Base-by-base conservation (phyloP, 2,113 vertebrate species). In the Elephantulus edwardii region DNA sequence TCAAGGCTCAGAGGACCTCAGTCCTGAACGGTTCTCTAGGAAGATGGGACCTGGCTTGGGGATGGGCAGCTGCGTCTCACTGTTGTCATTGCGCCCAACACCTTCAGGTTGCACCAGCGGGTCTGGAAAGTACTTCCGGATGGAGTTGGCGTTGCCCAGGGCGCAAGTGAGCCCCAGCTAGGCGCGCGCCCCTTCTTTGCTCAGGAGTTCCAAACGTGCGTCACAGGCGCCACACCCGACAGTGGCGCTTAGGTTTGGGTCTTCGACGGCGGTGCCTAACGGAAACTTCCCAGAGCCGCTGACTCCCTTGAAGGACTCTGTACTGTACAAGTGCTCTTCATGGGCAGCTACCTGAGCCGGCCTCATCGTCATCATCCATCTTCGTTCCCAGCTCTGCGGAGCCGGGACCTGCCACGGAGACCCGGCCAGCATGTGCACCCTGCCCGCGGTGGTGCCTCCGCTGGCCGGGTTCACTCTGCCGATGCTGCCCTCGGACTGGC, bases 321-420 rank as follows among this genome's bases (percentile, higher is more conserved):
- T 17, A 20, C 54, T 93, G 89, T 94, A 96, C 50, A 97, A 95
- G 64, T 97, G 97, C 3, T 97, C 75, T 96, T 97, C 44, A 98
- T 98, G 98, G 98, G 98, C 66, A 97, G 97, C 77, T 98, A 98
- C 96, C 96, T 98, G 86, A 96, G 95, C 46, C 97, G 97, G 79
- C 26, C 38, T 35, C n/a, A 38, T 33, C 19, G 30, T 35, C n/a
- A 38, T 33, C 19, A 30, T 82, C 22, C 94, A 28, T 97, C 96
- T 3, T 96, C 83, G 74, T 83, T 96, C 9, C 84, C 87, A 1
- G 83, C 58, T 14, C 22, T 9, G 24, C 3, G 83, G 90, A 44
- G 22, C 33, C 2, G 95, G 85, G 95, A 97, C 46, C 96, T 87
- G 5, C 19, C 89, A 92, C 44, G 96, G 97, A 33, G 94, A 91